A percentile compares a stretch with the other conserved stretches of the same genome.
phyloP scores from a whole-genome alignment of 2,113 vertebrate species.

The Hippoglossus stenolepis region DNA sequence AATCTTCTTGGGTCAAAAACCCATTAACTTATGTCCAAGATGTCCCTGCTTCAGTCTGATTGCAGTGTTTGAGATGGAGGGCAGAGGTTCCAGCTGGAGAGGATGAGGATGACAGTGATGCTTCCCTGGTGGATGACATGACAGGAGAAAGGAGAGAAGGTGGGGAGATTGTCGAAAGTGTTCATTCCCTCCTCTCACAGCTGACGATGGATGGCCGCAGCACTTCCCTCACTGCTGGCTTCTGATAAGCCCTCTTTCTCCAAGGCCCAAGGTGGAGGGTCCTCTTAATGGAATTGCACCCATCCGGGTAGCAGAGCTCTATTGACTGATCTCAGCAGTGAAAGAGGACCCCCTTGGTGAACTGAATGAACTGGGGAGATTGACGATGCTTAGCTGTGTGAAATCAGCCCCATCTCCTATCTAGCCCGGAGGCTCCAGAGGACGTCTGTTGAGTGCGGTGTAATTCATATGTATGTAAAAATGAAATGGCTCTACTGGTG shows the following conservation, averaged over 20 bases:
- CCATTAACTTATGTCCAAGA: neutral
- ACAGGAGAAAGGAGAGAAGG: conserved; percentile 15
- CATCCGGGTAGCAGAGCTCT: conserved; percentile 57
- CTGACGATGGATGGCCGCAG: conserved; percentile 58
- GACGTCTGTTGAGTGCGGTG: conserved; percentile 38
- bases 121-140: conserved; percentile 24
- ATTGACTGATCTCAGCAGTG: conserved; percentile 69
- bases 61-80: conserved; percentile 22
- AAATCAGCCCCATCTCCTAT: conserved; percentile 48
- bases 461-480: conserved; percentile 69
- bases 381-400: conserved; percentile 65
- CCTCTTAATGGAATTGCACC: conserved; percentile 76
- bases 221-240: conserved; percentile 32
- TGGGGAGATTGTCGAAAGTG: conserved; percentile 29
- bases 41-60: neutral
- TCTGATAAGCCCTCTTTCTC: conserved; percentile 66
- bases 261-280: conserved; percentile 46
- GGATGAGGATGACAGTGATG: neutral
- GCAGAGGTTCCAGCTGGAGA: neutral
- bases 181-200: conserved; percentile 30
- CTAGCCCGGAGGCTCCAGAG: conserved; percentile 40
- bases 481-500: conserved; percentile 48
- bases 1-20: neutral
- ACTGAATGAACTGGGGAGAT: conserved; percentile 71
- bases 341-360: conserved; percentile 74